Base-by-base conservation (phyloP, 2,888 invertebrate species). In the Tolmerus cingulatus region DNA sequence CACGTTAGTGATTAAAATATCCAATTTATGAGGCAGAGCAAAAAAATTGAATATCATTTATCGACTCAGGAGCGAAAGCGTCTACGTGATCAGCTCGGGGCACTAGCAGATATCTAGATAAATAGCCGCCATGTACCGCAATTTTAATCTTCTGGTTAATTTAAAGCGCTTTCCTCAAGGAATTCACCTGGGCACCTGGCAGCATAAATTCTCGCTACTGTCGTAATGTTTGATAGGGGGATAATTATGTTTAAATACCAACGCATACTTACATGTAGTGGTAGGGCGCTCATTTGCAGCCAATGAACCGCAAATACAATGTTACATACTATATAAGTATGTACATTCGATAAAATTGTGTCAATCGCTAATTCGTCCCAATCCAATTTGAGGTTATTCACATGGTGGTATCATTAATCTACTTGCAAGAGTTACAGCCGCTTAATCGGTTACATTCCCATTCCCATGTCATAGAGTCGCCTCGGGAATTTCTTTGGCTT, bases 331-430 rank as follows among this genome's bases (percentile, higher is more conserved):
- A n/a, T n/a, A n/a, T n/a, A n/a, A n/a, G n/a, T n/a, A n/a, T n/a
- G n/a, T n/a, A 51, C n/a, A 19, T 78, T 43, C 40, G 19, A 51
- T 5, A 79, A 51, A 79, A 79, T 79, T 79, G 79, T 79, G 79
- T 79, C 79, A 79, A 79, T 79, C 79, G 79, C 79, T 51, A 79
- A 79, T 79, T 79, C 40, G 78, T 78, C 46, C 46, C 46, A 51
- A 79, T 79, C 79, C 79, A 79, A 79, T 79, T 79, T 79, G 30
- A 79, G 79, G 79, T 79, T 79, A 51, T 79, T 79, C 79, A 79
- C 79, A 51, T 14, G 43, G 14, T 46, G 51, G 27, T 79, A 46
- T 79, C 51, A 79, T 79, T 79, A 79, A 79, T 51, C 51, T 40
- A 12, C 23, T 51, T 30, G 79, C n/a, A n/a, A 34, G 30, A 34